Percentiles rank a stretch among this genome's conserved stretches.
phyloP scores from a whole-genome alignment of 2,797 vertebrate species.

The Anguilla anguilla region DNA sequence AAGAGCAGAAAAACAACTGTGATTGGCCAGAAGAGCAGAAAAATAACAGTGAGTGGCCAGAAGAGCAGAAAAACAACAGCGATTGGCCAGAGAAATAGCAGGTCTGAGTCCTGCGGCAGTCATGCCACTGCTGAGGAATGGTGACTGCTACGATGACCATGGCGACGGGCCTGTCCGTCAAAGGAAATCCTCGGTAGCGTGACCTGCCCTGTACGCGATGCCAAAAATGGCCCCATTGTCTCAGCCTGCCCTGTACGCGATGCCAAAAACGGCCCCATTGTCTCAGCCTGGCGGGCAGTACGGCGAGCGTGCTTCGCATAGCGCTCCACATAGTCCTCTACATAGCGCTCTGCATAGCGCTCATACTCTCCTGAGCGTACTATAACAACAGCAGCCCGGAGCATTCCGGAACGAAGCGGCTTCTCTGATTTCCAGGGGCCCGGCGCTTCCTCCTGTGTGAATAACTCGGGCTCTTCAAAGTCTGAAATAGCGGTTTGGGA shows the following conservation, averaged over 20 bases:
- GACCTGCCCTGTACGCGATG: conserved; percentile 25
- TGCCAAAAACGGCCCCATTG: too few species aligned
- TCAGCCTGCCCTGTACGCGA: neutral
- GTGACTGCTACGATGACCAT: too few species aligned
- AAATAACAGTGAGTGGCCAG: too few species aligned
- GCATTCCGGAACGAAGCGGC: conserved; percentile 25
- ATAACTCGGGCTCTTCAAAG: neutral
- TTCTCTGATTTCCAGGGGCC: neutral
- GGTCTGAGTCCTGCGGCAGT: neutral
- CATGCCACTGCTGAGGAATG: neutral
- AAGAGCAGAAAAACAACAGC: too few species aligned
- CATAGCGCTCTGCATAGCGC: neutral
- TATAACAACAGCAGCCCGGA: conserved; percentile 3
- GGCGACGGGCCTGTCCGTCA: neutral
- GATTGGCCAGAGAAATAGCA: too few species aligned
- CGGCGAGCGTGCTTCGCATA: neutral
- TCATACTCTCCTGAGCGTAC: neutral
- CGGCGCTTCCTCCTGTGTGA: neutral
- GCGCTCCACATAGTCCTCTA: conserved; percentile 7
- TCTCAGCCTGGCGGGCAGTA: neutral
- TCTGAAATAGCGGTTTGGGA: neutral
- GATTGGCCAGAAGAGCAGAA: too few species aligned
- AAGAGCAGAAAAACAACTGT: neutral
- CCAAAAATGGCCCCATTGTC: conserved; percentile 25
- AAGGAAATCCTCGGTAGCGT: neutral